Evolutionary conservation across 2,113 vertebrate species (phyloP).

Genomic region (Chinchilla lanigera): DNA sequence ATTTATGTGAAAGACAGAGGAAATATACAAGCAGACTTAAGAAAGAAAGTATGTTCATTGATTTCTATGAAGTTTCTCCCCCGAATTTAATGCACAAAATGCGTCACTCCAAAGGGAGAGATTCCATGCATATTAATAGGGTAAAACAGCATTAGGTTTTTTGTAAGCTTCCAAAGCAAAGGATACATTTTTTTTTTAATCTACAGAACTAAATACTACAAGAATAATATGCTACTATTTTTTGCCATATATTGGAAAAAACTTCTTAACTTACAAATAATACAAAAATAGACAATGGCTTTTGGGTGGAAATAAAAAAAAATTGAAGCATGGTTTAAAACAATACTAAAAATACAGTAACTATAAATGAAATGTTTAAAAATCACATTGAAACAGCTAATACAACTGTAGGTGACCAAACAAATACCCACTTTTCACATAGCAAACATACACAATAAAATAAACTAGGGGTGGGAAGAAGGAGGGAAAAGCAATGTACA

Average conservation of each 20-base stretch:
- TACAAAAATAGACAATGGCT: slow-evolving; percentile 99
- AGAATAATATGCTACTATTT: slow-evolving; percentile 97
- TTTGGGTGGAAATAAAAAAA: slow-evolving; percentile 92
- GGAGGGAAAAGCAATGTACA: slow-evolving; percentile 93
- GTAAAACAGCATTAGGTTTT: slow-evolving; percentile 94
- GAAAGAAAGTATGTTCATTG: slow-evolving; percentile 94
- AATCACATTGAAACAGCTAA: slow-evolving; percentile 96
- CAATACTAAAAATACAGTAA: slow-evolving; percentile 89
- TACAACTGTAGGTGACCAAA: slow-evolving; percentile 93
- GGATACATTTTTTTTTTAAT: slow-evolving; percentile 94
- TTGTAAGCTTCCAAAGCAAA: slow-evolving; percentile 95
- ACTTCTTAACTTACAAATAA: slow-evolving; percentile 98
- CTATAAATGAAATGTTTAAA: slow-evolving; percentile 91
- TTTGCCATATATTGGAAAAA: slow-evolving; percentile 96
- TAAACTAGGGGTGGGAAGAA: slow-evolving; percentile 86
- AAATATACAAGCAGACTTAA: slow-evolving; percentile 96
- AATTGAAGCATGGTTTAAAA: slow-evolving; percentile 93
- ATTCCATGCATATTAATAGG: slow-evolving; percentile 98
- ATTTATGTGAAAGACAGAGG: slow-evolving; percentile 96
- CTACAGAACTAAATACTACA: slow-evolving; percentile 98
- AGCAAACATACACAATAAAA: slow-evolving; percentile 96
- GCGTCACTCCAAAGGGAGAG: slow-evolving; percentile 92
- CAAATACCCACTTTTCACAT: slow-evolving; percentile 94
- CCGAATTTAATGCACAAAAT: slow-evolving; percentile 93
- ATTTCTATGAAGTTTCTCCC: slow-evolving; percentile 92